Percentiles rank a stretch among this genome's conserved stretches.
Conservation (phyloP, 1,140 invertebrate species). For the Cotesia glomerata region DNA sequence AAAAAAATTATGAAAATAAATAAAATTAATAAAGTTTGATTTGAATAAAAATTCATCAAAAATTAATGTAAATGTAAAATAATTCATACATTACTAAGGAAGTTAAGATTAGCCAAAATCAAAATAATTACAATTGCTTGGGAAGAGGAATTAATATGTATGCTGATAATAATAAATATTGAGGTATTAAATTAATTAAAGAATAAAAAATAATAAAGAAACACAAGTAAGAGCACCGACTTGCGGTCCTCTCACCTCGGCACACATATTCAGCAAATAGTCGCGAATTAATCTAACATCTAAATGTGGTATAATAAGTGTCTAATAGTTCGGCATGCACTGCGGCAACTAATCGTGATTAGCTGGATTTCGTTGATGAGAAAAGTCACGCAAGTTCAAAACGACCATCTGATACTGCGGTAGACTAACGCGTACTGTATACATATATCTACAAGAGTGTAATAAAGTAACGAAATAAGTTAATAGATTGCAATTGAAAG, state of each 20-base stretch:
- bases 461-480: not conserved
- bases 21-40: too few relatives aligned
- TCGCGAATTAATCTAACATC: constrained; percentile 36
- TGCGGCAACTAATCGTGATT: constrained; percentile 36
- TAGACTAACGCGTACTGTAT: not conserved
- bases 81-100: too few relatives aligned
- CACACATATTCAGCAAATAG: constrained; percentile 20
- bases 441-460: not conserved
- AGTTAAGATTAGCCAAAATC: too few relatives aligned
- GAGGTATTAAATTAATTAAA: too few relatives aligned
- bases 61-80: too few relatives aligned
- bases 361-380: constrained; percentile 35
- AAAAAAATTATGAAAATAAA: too few relatives aligned
- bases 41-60: too few relatives aligned
- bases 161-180: too few relatives aligned
- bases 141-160: too few relatives aligned
- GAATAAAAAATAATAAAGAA: too few relatives aligned
- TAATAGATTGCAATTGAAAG: too few relatives aligned
- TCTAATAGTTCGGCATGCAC: constrained; percentile 32
- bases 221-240: not conserved
- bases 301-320: constrained; percentile 46
- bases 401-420: not conserved
- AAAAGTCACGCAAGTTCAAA: constrained; percentile 44
- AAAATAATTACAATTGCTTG: too few relatives aligned
- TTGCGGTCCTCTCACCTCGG: not conserved